Conservation (phyloP, 2,888 invertebrate species). For the Carterocephalus palaemon region DNA sequence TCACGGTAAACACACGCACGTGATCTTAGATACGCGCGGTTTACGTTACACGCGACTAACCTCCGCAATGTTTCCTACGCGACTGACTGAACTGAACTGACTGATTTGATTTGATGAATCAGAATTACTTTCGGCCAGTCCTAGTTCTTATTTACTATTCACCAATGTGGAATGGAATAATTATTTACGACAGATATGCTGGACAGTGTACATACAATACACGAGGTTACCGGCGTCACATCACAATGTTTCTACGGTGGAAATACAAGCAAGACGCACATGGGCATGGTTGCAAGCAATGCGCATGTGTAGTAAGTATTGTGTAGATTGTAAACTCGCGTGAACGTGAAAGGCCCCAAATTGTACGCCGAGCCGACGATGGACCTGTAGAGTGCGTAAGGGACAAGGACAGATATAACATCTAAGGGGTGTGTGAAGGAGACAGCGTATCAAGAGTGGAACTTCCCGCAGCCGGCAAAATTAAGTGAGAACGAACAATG, state of each 20-base stretch:
- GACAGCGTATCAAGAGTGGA: conserved; percentile 18
- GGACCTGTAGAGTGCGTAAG: conserved; percentile 22
- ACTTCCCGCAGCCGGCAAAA: conserved; percentile 24
- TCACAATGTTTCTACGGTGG: conserved; percentile 38
- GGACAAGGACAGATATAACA: conserved; percentile 26
- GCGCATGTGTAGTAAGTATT: conserved; percentile 52
- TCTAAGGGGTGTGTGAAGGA: conserved; percentile 23
- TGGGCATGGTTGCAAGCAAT: conserved; percentile 9
- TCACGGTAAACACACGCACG: conserved; percentile 58
- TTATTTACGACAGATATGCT: conserved; percentile 47
- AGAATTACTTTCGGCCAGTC: not conserved
- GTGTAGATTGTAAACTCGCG: conserved; percentile 27
- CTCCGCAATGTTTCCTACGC: conserved; percentile 52
- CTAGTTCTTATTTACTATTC: conserved; percentile 63
- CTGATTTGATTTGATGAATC: conserved; percentile 26
- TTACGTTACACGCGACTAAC: conserved; percentile 33
- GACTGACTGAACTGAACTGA: conserved; percentile 65
- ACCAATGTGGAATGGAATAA: conserved; percentile 55
- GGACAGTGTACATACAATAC: conserved; percentile 33
- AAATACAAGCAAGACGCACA: conserved; percentile 5
- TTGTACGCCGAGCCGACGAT: conserved; percentile 18
- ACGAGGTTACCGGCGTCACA: conserved; percentile 45
- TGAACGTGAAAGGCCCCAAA: conserved; percentile 29
- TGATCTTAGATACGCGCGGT: conserved; percentile 38
- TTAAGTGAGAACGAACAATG: conserved; percentile 13